Conservation (phyloP, 2,888 invertebrate species). For the Diplolepis rosae region DNA sequence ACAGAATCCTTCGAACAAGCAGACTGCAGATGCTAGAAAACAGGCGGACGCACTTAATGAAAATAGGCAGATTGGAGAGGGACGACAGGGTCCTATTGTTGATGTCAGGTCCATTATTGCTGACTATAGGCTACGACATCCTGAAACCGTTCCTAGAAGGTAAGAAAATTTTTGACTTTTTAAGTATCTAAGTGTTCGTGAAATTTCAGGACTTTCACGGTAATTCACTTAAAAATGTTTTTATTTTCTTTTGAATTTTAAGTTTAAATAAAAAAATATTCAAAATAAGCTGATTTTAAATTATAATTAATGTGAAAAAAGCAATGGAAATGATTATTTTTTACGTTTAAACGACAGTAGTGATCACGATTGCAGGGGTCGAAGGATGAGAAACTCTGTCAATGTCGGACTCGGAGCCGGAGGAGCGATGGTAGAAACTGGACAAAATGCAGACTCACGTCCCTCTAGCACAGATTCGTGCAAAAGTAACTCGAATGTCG, state of each 20-base stretch:
- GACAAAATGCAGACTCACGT: constrained; percentile 72
- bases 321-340: too few species aligned
- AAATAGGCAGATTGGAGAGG: constrained; percentile 80
- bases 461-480: constrained; percentile 76
- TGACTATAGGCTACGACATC: constrained; percentile 85
- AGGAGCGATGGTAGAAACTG: constrained; percentile 69
- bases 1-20: constrained; percentile 52
- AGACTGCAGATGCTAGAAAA: constrained; percentile 51
- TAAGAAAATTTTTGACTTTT: constrained; percentile 39
- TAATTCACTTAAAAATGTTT: too few species aligned
- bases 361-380: constrained; percentile 60
- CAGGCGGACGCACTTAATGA: constrained; percentile 59
- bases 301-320: too few species aligned
- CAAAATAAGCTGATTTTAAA: not conserved
- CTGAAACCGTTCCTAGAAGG: constrained; percentile 82
- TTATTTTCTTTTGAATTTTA: not conserved
- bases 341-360: not conserved
- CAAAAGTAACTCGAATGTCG: constrained; percentile 73
- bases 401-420: constrained; percentile 70
- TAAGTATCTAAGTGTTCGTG: not conserved
- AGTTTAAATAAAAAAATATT: not conserved
- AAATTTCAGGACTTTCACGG: too few species aligned
- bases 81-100: constrained; percentile 85
- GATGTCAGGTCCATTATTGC: constrained; percentile 89
- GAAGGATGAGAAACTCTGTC: constrained; percentile 71